Evolutionary conservation across 2,113 vertebrate species (phyloP), one percentile per base, ranked within the genome.

Genomic region (Agelaius phoeniceus): DNA sequence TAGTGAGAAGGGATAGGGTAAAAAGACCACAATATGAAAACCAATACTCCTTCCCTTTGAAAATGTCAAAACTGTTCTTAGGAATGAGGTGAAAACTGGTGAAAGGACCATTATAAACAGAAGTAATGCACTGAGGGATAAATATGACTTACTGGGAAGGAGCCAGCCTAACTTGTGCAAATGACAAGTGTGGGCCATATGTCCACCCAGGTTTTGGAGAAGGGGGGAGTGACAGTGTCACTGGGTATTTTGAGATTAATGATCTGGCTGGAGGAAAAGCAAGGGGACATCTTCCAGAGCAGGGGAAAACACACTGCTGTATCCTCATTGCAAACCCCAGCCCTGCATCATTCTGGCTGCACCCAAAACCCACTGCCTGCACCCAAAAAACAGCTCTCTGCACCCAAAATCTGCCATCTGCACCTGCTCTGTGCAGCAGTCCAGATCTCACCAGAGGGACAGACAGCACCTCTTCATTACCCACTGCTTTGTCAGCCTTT

Each of bases 201-300:
- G 13, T 52, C 37, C 11, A 20, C 27, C 18, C 5, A 2, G 37
- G 35, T 46, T 83, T 86, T 83, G 44, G 57, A 58, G 37, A 71
- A 37, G 8, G 1, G 1, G 7, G 2, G 2, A n/a, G 1, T 90
- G 58, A 10, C 46, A 62, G 0, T 28, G 11, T 15, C 22, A 41
- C 30, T 49, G 14, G 20, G 14, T 44, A 11, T 41, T 54, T 30
- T 52, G 37, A 62, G 22, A 54, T 39, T 24, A 74, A 41, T 41
- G 52, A 51, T 46, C 7, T 67, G 51, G 4, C n/a, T 90, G 73
- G 11, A 59, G 24, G 20, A 44, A 78, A 43, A 85, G 24, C 22
- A 37, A 66, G 33, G 21, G 26, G 19, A 35, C 43, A 49, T 15
- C 39, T 78, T 61, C 27, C 48, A 44, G 9, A 27, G 59, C 28